Base-by-base conservation (phyloP, 2,113 vertebrate genomes). In the Mesitornis unicolor region DNA sequence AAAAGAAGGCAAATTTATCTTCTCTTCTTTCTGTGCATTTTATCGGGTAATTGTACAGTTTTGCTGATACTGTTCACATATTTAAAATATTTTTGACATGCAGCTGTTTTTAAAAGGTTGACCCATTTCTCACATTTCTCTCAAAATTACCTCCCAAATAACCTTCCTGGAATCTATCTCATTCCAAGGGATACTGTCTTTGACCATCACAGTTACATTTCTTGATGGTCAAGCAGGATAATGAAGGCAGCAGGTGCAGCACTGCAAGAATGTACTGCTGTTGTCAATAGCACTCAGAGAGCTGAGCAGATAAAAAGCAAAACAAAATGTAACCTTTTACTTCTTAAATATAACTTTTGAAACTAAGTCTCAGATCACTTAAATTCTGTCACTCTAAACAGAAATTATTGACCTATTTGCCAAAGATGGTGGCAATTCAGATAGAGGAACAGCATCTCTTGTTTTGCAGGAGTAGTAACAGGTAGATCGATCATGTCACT, bases 401-500 rank as follows among this genome's bases (percentile, higher is more conserved):
- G 57, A 91, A 94, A 48, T 38, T 89, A 91, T 76, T 83, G 50
- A 69, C 18, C 33, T 83, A 42, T 91, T 94, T 88, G 47, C 54
- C 54, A 59, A 74, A 83, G 75, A 86, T 21, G 35, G 63, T 76
- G 68, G 63, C 33, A 83, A 83, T 74, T 63, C 83, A 71, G 12
- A 45, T 11, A 74, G 29, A 92, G 67, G 18, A 94, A 71, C 33
- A 57, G 8, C 90, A 90, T 74, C 45, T 88, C 54, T 71, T 88
- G 63, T 67, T 86, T 86, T 74, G 84, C 85, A 93, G 75, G 42
- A 80, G 19, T 43, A 45, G 60, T 90, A 91, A 47, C 87, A 91
- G 78, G 81, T 84, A 95, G 75, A 94, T 94, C 75, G 21, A 76
- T 91, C 68, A 94, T 95, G 76, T 28, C 70, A 63, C 42, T 76